A percentile compares a stretch with the other conserved stretches of the same genome.
Evolutionary conservation across 35 echinoderm and acorn worm species (phyloP).

Genomic region (Nesometra sesokonis): DNA sequence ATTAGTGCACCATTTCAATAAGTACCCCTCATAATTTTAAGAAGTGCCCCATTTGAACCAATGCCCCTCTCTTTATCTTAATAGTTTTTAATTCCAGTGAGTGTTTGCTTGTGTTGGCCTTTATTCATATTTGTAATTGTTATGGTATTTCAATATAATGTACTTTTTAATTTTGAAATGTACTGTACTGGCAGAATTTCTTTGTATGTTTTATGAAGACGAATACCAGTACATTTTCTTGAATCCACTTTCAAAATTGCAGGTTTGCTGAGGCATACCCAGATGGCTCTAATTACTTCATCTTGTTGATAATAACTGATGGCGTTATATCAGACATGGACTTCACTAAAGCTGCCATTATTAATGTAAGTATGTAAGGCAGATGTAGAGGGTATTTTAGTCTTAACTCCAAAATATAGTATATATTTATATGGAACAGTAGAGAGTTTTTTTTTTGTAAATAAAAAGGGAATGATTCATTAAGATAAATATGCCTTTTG

Average conservation of each 20-base stretch:
- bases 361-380: slow-evolving; percentile 25
- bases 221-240: background rate
- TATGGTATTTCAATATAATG: too few relatives aligned
- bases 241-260: too few relatives aligned
- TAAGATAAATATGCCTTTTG: too few relatives aligned
- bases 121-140: too few relatives aligned
- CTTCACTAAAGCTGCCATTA: slow-evolving; percentile 70
- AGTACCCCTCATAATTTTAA: too few relatives aligned
- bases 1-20: too few relatives aligned
- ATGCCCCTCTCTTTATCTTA: too few relatives aligned
- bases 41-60: too few relatives aligned
- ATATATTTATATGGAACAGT: background rate
- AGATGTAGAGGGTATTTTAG: background rate
- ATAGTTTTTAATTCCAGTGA: too few relatives aligned
- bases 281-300: slow-evolving; percentile 83
- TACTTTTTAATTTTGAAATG: background rate
- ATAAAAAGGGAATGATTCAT: too few relatives aligned
- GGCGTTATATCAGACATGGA: slow-evolving; percentile 97
- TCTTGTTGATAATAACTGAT: slow-evolving; percentile 86
- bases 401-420: background rate
- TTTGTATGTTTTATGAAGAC: too few relatives aligned
- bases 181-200: background rate
- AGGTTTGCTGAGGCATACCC: slow-evolving; percentile 74
- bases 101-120: too few relatives aligned
- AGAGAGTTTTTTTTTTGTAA: background rate